phyloP scores from a whole-genome alignment of 1,140 invertebrate species.

The Papilio helenus region DNA sequence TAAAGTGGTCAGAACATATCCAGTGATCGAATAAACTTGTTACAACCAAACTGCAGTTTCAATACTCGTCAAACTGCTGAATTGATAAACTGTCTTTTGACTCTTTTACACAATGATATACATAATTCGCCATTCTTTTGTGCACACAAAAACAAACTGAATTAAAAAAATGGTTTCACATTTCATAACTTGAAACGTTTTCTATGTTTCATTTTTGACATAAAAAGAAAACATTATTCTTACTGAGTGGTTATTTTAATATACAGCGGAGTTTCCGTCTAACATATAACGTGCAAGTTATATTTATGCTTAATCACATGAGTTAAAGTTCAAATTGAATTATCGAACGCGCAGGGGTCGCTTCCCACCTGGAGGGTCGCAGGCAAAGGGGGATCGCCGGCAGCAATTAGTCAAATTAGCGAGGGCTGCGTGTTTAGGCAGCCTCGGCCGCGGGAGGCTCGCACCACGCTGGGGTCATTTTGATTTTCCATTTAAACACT shows the following conservation, averaged over 20 bases:
- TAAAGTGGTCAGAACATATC: slow-evolving; percentile 70
- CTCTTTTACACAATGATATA: too few species aligned
- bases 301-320: neutral
- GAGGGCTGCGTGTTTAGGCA: slow-evolving; percentile 49
- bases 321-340: slow-evolving; percentile 33
- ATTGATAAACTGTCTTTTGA: neutral
- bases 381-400: slow-evolving; percentile 45
- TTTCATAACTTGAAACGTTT: too few species aligned
- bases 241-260: neutral
- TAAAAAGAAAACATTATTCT: neutral
- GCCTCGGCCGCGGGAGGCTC: neutral
- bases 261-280: neutral
- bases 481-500: neutral
- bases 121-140: too few species aligned
- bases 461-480: neutral
- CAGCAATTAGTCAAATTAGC: slow-evolving; percentile 72
- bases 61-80: slow-evolving; percentile 28
- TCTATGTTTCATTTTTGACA: neutral
- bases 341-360: neutral
- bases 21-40: slow-evolving; percentile 82
- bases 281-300: neutral
- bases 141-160: too few species aligned
- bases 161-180: too few species aligned
- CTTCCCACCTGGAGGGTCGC: slow-evolving; percentile 38
- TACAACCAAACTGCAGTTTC: slow-evolving; percentile 65